Evolutionary conservation across 2,888 invertebrate species (phyloP), one percentile per base, ranked within the genome.

Genomic region (Lampropteryx suffumata): DNA sequence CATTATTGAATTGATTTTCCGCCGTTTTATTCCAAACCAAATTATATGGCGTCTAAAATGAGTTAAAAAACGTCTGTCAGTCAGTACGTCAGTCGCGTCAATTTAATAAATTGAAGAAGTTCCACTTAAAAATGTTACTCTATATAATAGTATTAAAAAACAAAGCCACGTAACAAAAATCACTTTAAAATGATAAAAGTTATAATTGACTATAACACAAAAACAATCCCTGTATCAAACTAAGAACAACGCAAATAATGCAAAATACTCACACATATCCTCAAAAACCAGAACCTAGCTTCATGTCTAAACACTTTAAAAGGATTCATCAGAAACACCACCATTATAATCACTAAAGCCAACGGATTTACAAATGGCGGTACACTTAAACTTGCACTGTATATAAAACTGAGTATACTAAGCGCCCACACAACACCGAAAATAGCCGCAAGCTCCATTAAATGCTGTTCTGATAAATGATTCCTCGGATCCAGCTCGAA

Each of bases 401-500:
- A 93, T 62, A 98, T 86, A 78, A 96, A 97, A 65, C 94, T 94
- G 24, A 99, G 85, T 63, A 98, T 94, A 97, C 2, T 35, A 7
- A 98, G 82, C 0, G 97, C 95, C 99, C 99, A 99, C 1, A 98
- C 93, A 0, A 98, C 98, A 5, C 98, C 98, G 57, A 99, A 96
- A 45, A 98, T 95, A 0, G 97, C 95, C 0, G 98, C 96, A 67
- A 98, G 83, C 82, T 99, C 99, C 93, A 99, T 97, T 30, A 99
- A 91, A 84, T 99, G 97, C 72, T 98, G 98, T 67, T 98, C 98
- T 0, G 96, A 96, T 0, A 97, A 88, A 82, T 99, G 98, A 82
- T 98, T 97, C 49, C 99, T 91, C 0, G 99, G 99, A 82, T 99
- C 98, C 68, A 99, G 89, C 78, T 99, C 99, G 82, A 99, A 99